Evolutionary conservation across 2,113 vertebrate genomes (phyloP).

Genomic region (Gavialis gangeticus): DNA sequence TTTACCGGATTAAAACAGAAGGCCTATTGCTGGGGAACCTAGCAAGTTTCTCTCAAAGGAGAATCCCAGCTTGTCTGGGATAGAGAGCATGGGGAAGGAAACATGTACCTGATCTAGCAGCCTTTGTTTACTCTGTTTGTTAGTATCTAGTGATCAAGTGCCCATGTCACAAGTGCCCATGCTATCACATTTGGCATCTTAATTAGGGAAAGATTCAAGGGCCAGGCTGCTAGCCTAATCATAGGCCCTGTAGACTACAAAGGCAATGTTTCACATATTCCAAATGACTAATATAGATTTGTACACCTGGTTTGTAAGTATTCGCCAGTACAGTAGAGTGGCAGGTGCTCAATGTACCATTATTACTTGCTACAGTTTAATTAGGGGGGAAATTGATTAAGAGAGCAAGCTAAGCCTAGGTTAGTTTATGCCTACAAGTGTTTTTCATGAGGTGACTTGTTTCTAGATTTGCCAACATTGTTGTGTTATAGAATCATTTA

Average conservation of each 20-base stretch:
- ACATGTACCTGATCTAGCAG: background rate
- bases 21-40: background rate
- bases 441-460: background rate
- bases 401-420: background rate
- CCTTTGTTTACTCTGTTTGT: background rate
- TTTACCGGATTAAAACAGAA: background rate
- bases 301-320: background rate
- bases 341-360: background rate
- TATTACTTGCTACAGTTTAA: background rate
- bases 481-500: background rate
- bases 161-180: background rate
- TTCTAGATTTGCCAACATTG: background rate
- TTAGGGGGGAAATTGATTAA: fast-evolving
- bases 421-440: background rate
- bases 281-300: background rate
- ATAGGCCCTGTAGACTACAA: background rate
- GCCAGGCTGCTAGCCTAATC: background rate
- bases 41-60: fast-evolving
- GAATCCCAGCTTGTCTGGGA: background rate
- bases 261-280: background rate
- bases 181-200: background rate
- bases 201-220: background rate
- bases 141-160: background rate
- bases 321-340: background rate
- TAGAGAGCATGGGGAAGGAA: background rate